Evolutionary conservation across 2,888 invertebrate genomes (phyloP), one percentile per base, ranked within the genome.

Genomic region (Syrphus vitripennis): DNA sequence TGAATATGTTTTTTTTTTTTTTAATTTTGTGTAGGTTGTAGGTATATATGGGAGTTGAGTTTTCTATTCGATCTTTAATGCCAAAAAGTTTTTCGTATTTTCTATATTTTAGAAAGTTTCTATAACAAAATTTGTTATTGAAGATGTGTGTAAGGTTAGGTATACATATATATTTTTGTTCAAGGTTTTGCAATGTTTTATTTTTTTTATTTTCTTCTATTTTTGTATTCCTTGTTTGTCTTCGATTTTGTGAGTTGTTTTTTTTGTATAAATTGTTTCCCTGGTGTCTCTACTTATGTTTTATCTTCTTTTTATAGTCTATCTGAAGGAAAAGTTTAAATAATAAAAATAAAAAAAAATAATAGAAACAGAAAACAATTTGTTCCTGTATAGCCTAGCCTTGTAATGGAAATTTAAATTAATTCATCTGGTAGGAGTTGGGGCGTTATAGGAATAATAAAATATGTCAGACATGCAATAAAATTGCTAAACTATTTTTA

Each of bases 61-160:
- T 2, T 55, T 31, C 55, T 65, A 19, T 50, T 74, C 14, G 37
- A 45, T 31, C 19, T 59, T 55, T 24, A 42, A 24, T 57, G 55
- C 14, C 10, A 31, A 69, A 77, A 86, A 86, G 37, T 69, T 86
- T 74, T 69, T 7, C 24, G 19, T 57, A 61, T 76, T 67, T 76
- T 59, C 42, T 37, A 69, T 77, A 74, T 77, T 81, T 86, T 77
- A 42, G 67, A 69, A 77, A 86, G 19, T 57, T 81, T 69, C 19
- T 37, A 19, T 26, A 45, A 55, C 61, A 45, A 71, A 84, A 77
- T 76, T 80, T 81, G 72, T 67, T 72, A 67, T 69, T 21, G 26
- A 67, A 48, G 67, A 76, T 69, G 72, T 77, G 84, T 77, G 76
- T 48, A n/a, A n/a, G n/a, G n/a, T n/a, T n/a, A n/a, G n/a, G n/a